Evolutionary conservation across 2,888 invertebrate species (phyloP), one percentile per base, ranked within the genome.

Genomic region (Phanerotoma sp.): DNA sequence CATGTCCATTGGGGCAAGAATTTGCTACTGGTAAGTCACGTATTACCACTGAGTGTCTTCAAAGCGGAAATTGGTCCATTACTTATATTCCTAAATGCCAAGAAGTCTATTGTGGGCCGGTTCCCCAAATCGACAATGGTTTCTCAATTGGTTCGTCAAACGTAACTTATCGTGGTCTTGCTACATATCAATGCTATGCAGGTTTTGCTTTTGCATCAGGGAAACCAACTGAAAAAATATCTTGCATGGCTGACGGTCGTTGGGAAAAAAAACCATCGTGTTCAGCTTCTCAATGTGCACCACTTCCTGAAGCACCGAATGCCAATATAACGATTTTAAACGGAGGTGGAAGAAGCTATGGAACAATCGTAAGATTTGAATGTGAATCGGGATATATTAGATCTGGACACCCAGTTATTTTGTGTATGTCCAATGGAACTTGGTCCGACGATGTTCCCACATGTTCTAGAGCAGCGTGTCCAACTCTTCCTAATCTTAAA

Each of bases 111-210:
- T 97, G 97, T 77, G 96, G 96, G 51, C 96, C 96, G 20, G 96
- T 97, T 44, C 96, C 96, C 51, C 97, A 97, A 83, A 97, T 97
- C 61, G 93, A 95, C 72, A 97, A 96, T 75, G 96, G 96, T 44
- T 96, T 96, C 78, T 96, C 96, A 3, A 94, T 94, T 73, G 93
- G 93, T 44, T 94, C 96, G 0, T 90, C 94, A 4, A 96, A 96
- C 77, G 96, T 97, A 6, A 96, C 96, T 1, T 97, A 93, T 73
- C 85, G 88, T 59, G 96, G 96, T 30, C 83, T 93, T 62, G 96
- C 96, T 51, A 94, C 93, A 75, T 97, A 96, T 75, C 95, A 96
- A 73, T 97, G 96, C 74, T 96, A 97, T 75, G 95, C 96, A 50
- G 96, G 95, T 38, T 96, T 96, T 73, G 93, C 93, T 47, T 96